phyloP scores from a whole-genome alignment of 2,113 vertebrate genomes.

The Fulica atra region DNA sequence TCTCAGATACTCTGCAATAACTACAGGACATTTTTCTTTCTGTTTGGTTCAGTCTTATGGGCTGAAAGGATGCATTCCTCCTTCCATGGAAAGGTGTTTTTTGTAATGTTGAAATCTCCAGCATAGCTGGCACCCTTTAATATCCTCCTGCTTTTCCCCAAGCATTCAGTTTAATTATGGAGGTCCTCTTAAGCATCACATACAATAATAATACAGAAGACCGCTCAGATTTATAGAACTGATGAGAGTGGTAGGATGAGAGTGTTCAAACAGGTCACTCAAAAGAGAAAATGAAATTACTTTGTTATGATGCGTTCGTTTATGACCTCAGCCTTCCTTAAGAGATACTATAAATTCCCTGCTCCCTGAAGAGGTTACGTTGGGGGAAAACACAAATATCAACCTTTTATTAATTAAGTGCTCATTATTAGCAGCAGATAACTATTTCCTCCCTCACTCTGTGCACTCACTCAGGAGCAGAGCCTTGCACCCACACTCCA shows the following conservation, averaged over 20 bases:
- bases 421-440: background rate
- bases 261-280: background rate
- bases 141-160: background rate
- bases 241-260: background rate
- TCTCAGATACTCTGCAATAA: background rate
- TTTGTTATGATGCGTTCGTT: accelerated
- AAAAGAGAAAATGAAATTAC: background rate
- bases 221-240: background rate
- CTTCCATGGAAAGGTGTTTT: background rate
- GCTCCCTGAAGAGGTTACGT: background rate
- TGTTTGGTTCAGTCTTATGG: accelerated
- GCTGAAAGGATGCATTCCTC: background rate
- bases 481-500: accelerated
- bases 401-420: background rate
- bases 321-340: background rate
- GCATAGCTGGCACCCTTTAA: background rate
- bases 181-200: background rate
- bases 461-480: background rate
- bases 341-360: background rate
- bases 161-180: background rate
- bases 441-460: background rate
- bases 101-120: background rate
- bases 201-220: background rate
- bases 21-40: background rate
- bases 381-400: background rate